Evolutionary conservation across 2,797 vertebrate species (phyloP).

Genomic region (Tangara arthus): DNA sequence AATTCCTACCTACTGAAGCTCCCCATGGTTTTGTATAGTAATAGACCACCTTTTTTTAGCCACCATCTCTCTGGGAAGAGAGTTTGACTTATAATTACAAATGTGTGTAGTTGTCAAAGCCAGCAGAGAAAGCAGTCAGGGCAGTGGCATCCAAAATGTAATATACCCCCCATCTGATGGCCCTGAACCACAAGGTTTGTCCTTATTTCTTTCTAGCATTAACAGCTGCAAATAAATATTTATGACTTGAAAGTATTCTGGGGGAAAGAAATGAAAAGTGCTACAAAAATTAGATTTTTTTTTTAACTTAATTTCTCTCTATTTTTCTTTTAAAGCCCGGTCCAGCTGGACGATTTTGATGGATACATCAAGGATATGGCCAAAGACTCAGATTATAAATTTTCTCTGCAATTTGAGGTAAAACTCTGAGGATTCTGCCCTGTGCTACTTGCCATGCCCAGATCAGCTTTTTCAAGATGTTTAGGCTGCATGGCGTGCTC

Average conservation of each 20-base stretch:
- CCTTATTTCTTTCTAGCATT: not conserved
- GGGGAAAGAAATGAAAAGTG: not conserved
- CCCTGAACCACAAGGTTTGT: not conserved
- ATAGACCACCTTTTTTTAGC: not conserved
- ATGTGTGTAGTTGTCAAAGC: not conserved
- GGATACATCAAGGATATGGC: slow-evolving; percentile 94
- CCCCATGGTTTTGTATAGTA: not conserved
- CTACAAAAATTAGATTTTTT: not conserved
- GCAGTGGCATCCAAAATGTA: not conserved
- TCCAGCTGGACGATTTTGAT: slow-evolving; percentile 95
- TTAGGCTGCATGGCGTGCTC: accelerated
- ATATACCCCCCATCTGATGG: not conserved
- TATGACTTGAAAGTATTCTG: not conserved
- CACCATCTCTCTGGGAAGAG: not conserved
- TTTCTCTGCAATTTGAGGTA: slow-evolving; percentile 98
- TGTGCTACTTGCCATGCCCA: not conserved
- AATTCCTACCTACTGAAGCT: not conserved
- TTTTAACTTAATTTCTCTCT: not conserved
- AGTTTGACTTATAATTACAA: not conserved
- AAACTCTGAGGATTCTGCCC: not conserved
- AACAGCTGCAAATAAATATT: not conserved
- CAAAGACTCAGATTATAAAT: slow-evolving; percentile 97
- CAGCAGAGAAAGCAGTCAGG: not conserved
- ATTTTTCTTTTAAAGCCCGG: slow-evolving; percentile 75
- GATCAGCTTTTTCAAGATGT: not conserved